Percentiles rank a stretch among this genome's conserved stretches.
phyloP scores from a whole-genome alignment of 2,113 vertebrate species.

The Thalassoma bifasciatum region DNA sequence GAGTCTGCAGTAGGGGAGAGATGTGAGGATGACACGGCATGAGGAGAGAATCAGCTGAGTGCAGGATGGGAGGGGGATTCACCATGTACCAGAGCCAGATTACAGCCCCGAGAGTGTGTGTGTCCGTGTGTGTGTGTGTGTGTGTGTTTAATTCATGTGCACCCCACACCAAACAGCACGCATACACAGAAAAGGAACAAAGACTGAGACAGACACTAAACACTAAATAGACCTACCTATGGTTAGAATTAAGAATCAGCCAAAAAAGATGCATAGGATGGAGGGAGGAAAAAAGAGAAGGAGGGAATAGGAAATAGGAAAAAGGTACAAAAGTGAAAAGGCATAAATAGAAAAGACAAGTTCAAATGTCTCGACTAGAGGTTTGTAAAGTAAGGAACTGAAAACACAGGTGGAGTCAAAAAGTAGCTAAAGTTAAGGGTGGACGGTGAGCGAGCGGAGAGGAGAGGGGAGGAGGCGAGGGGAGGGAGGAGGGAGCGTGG shows the following conservation, averaged over 20 bases:
- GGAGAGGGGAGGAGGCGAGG: constrained; percentile 16
- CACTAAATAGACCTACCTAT: constrained; percentile 84
- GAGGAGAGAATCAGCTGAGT: constrained; percentile 68
- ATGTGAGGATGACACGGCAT: constrained; percentile 66
- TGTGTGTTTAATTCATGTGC: constrained; percentile 53
- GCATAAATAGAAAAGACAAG: constrained; percentile 72
- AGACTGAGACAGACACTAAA: constrained; percentile 77
- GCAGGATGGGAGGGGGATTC: constrained; percentile 56
- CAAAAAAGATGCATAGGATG: constrained; percentile 79
- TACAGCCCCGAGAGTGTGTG: constrained; percentile 38
- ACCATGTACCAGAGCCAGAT: constrained; percentile 47
- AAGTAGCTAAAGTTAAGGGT: constrained; percentile 75
- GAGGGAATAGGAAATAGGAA: constrained; percentile 54
- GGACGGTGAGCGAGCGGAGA: constrained; percentile 61
- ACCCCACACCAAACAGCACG: constrained; percentile 59
- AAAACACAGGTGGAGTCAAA: constrained; percentile 69
- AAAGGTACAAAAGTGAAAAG: constrained; percentile 75
- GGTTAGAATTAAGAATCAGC: constrained; percentile 77
- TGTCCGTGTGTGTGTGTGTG: constrained; percentile 28
- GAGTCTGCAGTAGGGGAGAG: constrained; percentile 38
- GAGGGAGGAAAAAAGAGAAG: constrained; percentile 71
- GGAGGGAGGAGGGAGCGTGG: constrained; percentile 59
- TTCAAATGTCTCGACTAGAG: constrained; percentile 62
- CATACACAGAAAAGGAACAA: constrained; percentile 67
- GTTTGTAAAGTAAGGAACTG: constrained; percentile 46